Evolutionary conservation across 1,140 invertebrate species (phyloP).

Genomic region (Druon quercuslanigerum): DNA sequence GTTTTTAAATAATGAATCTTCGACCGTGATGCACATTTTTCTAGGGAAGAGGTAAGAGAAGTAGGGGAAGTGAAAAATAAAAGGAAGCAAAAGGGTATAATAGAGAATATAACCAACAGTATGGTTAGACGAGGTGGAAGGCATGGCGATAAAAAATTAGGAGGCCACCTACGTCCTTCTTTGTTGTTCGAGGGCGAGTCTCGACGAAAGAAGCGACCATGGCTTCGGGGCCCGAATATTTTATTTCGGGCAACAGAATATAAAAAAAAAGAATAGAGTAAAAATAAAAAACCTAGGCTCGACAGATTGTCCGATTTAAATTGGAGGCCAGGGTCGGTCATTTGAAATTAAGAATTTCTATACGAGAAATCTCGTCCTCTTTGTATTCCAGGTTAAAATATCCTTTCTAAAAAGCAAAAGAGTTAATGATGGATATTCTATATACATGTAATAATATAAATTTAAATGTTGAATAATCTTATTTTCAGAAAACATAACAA

Average conservation of each 20-base stretch:
- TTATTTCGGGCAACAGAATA: conserved; percentile 35
- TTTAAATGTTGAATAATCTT: conserved; percentile 14
- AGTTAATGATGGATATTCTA: too few relatives aligned
- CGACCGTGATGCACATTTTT: not conserved
- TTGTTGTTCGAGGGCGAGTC: conserved; percentile 45
- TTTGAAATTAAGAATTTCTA: conserved; percentile 19
- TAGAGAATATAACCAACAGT: conserved; percentile 16
- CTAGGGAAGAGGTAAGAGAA: conserved; percentile 33
- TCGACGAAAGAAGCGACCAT: conserved; percentile 29
- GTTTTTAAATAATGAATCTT: not conserved
- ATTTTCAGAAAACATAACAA: conserved; percentile 19
- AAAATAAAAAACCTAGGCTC: conserved; percentile 24
- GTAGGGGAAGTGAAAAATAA: conserved; percentile 37
- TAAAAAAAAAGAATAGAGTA: conserved; percentile 4
- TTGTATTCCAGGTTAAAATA: not conserved
- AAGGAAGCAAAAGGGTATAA: conserved; percentile 29
- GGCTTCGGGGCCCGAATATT: conserved; percentile 44
- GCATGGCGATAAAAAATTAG: conserved; percentile 47
- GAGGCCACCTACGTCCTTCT: conserved; percentile 42
- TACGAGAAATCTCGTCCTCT: not conserved
- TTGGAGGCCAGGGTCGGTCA: conserved; percentile 33
- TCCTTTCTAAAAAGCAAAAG: too few relatives aligned
- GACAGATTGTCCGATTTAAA: conserved; percentile 44
- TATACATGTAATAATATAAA: conserved; percentile 32
- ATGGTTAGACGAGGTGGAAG: conserved; percentile 26